Evolutionary conservation across 2,888 invertebrate species (phyloP), one percentile per base, ranked within the genome.

Genomic region (Notodonta ziczac): DNA sequence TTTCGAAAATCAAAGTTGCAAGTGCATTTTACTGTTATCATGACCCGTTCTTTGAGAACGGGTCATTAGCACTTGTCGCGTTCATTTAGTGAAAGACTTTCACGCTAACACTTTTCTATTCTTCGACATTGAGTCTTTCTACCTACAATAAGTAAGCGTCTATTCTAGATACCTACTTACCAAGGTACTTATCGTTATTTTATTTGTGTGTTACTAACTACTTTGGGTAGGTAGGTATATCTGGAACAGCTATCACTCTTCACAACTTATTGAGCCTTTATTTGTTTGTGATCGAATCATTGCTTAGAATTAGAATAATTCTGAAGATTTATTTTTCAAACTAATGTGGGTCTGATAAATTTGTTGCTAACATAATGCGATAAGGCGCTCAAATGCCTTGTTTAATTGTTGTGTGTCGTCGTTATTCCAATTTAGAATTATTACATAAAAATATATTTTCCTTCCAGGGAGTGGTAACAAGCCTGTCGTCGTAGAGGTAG

Each of bases 381-480:
- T 52, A 4, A 52, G 52, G 32, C 52, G 52, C 52, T 32, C 16
- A 7, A 50, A 46, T 7, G n/a, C 1, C n/a, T 7, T 13, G 48
- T n/a, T n/a, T 32, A 10, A 24, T 35, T 35, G 35, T 35, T 35
- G 2, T 35, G 35, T 35, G 46, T 16, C 24, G 24, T 24, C 24
- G n/a, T n/a, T n/a, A 24, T 24, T 24, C 24, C 24, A 2, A 24
- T 24, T 24, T 24, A 24, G 24, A 24, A 24, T 24, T 24, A 24
- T 24, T 24, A 24, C 24, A 24, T 24, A 24, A 50, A n/a, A 14
- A 35, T 13, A 48, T 53, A 58, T 69, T 62, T 58, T 63, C 39
- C 61, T 85, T 79, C 2, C 82, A 91, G 92, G 86, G 73, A 76
- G 81, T 92, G 84, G 74, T 90, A 81, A 76, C 87, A 64, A 77